These are phyloP conservation scores for Phocoena sinus DNA, from an alignment of 2,113 vertebrate genomes.

Conservation along the genomic window DNA sequence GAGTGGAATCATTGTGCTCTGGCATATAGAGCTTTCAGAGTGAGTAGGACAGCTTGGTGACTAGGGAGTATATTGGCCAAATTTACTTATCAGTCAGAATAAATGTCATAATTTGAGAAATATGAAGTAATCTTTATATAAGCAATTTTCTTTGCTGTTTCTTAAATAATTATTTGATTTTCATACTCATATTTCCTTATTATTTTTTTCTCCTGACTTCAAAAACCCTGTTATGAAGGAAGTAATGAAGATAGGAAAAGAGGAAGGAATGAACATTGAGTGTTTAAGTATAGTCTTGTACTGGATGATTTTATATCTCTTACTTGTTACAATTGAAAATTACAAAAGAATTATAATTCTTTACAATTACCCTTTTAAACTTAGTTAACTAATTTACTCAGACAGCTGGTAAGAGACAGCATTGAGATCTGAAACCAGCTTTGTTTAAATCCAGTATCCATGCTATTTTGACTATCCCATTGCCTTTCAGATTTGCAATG, in stretches of 20 bases:
- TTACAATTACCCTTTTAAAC: neutral
- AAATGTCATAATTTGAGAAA: neutral
- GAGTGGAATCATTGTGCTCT: neutral
- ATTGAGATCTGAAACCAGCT: neutral
- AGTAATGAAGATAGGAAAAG: neutral
- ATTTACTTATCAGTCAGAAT: conserved; percentile 17
- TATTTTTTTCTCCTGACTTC: neutral
- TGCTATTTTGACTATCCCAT: neutral
- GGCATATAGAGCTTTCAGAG: neutral
- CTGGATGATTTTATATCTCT: neutral
- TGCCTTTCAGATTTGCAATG: neutral
- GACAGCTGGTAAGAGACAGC: neutral
- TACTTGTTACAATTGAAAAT: neutral
- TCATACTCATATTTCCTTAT: neutral
- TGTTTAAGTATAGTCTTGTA: neutral
- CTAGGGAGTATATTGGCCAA: neutral
- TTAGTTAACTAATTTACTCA: neutral
- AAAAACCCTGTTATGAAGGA: neutral
- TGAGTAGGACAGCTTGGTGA: neutral
- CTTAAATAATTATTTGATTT: neutral
- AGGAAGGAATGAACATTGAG: neutral
- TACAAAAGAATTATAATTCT: neutral
- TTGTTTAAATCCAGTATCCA: neutral
- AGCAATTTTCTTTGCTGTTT: neutral
- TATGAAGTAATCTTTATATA: neutral